phyloP scores from a whole-genome alignment of 2,797 vertebrate genomes.

The Glyptemys insculpta region DNA sequence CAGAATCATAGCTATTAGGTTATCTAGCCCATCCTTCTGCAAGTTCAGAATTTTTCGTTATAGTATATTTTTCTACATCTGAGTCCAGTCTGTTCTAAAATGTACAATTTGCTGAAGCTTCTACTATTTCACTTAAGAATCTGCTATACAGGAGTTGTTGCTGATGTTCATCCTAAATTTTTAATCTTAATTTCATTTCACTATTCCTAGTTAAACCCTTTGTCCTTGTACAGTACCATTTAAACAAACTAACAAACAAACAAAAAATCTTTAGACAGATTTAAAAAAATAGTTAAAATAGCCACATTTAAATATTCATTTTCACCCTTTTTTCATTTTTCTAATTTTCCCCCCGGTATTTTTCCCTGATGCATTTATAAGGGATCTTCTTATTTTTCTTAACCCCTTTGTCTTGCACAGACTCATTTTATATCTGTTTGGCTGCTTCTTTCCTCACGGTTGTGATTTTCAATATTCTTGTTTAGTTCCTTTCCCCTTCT shows the following conservation, averaged over 20 bases:
- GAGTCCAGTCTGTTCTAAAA: not conserved
- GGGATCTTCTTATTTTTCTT: not conserved
- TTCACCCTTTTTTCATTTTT: not conserved
- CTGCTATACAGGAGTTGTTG: not conserved
- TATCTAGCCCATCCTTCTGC: not conserved
- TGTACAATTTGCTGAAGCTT: not conserved
- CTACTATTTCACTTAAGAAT: not conserved
- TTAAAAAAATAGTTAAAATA: not conserved
- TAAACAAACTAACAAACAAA: not conserved
- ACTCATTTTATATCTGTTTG: not conserved
- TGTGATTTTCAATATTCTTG: not conserved
- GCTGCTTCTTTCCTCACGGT: not conserved
- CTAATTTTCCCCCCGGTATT: not conserved
- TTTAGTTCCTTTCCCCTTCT: not conserved
- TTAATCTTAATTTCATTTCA: constrained; percentile 15
- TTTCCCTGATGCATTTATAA: not conserved
- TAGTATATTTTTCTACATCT: not conserved
- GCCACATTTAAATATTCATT: not conserved
- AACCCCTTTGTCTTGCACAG: not conserved
- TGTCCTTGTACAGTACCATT: not conserved
- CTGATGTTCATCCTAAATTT: not conserved
- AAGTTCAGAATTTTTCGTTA: not conserved
- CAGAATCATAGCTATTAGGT: not conserved
- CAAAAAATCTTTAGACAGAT: not conserved
- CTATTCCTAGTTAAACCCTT: not conserved